Evolutionary conservation across 2,797 vertebrate genomes (phyloP), one percentile per base, ranked within the genome.

Genomic region (Onychomys torridus): DNA sequence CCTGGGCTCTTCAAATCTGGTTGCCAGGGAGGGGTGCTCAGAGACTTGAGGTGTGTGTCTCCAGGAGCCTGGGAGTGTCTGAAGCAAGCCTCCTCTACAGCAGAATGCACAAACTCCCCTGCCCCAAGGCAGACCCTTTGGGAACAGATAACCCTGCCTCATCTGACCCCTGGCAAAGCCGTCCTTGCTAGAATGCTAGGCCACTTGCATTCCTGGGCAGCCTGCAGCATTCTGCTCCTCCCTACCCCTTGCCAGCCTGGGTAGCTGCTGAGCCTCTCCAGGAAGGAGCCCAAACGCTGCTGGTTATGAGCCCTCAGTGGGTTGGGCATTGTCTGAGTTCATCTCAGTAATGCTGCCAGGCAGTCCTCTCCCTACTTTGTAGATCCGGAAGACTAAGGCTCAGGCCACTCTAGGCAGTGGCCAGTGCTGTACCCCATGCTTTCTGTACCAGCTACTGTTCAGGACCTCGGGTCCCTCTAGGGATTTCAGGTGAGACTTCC

Each of bases 11-110:
- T 86, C 19, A 2, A 7, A 32, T 37, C 79, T 27, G 61, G 63
- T 40, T 71, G 78, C 34, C 40, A 8, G 63, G 63, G 46, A 14
- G 37, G 40, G 32, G 32, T 1, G 0, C 46, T 21, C 0, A 0
- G 52, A 78, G 92, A 85, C 63, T 52, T 65, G 88, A 29, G 37
- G 88, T 73, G 63, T 88, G 40, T 85, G 40, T 61, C 55, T 82
- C 23, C 17, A 27, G 87, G 82, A 88, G 40, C 75, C 85, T 49
- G n/a, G 67, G 57, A 65, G 49, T 8, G 23, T 49, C 2, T 40
- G 43, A 75, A 89, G 87, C 52, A 40, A 43, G 57, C 83, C 90
- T 63, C 49, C 90, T 63, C 49, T 59, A 27, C 40, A 89, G 82
- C 63, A 71, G 86, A 4, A 67, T 10, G 23, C 46, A 9, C 69